Evolutionary conservation across 2,113 vertebrate genomes (phyloP), one percentile per base, ranked within the genome.

Genomic region (Xyrauchen texanus): DNA sequence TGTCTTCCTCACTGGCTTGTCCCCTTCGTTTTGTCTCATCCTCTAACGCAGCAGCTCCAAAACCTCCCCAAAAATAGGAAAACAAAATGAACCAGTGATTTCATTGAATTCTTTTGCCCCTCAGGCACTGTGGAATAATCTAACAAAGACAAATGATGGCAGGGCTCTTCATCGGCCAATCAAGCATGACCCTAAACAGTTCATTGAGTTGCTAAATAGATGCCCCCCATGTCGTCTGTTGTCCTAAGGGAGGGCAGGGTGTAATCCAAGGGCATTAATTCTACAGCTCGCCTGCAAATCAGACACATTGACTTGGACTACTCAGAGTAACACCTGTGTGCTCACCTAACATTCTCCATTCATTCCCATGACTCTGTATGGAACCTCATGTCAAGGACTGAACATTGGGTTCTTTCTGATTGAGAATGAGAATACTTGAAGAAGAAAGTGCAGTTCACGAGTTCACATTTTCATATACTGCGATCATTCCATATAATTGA

Each of bases 171-270:
- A 82, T 85, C 76, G 85, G 80, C 89, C 90, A 90, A 90, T 91
- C 85, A 87, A 90, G 88, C 88, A 42, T 85, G 86, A 67, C 85
- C 70, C 74, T 66, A 76, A 78, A 84, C 86, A 90, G 85, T 91
- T 93, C 90, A 91, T 93, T 92, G 88, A 92, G 91, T 91, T 90
- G 85, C 87, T 89, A 90, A 90, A 87, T 61, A 62, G 90, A 90
- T 87, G 87, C 80, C 82, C 89, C 85, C 87, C 87, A 81, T 86
- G 85, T 86, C 73, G 83, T 87, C 77, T 76, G 84, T 82, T 86
- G 88, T 90, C 88, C 85, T 11, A 63, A 34, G 81, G 89, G 87
- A 85, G 77, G 51, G 67, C 55, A 6, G 49, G 42, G 45, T 75
- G 58, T 69, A 68, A 81, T 78, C 45, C 60, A 57, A 16, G n/a